Base-by-base conservation (phyloP, 2,797 vertebrate genomes). In the Hoplostethus atlanticus region DNA sequence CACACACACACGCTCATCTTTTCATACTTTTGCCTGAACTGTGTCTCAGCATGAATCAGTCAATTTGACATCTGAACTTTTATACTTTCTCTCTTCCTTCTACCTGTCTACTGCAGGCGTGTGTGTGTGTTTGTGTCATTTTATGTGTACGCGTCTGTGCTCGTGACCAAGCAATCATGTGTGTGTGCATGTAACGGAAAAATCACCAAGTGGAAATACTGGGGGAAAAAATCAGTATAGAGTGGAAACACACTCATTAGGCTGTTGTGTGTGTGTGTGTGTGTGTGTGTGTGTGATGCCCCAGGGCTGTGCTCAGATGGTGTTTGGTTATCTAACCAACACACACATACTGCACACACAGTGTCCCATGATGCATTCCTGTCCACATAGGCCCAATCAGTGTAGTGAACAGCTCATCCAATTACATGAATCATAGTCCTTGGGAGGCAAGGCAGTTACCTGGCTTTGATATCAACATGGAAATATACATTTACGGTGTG, bases 191-290 rank as follows among this genome's bases (percentile, higher is more conserved):
- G 51, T 57, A 28, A 28, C 28, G 77, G 76, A 87, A 79, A 85
- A 74, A 69, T 63, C 42, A 46, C 21, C 58, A 2, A 47, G 62
- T 81, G 86, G 80, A 88, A 84, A 81, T 67, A 65, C 25, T 10
- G 25, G 62, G 59, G 6, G 13, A 51, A 51, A 17, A 71, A 62
- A 52, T 28, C 25, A 12, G 48, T 13, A 59, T 28, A 13, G 48
- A 85, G 79, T 86, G 83, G 88, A 89, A 87, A 88, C 61, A 76
- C 68, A 59, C 78, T 89, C 81, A 89, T 89, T 89, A 91, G 77
- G 51, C 6, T 76, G 76, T 74, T 71, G 77, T 80, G 44, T 54
- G 46, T 61, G 34, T 13, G 47, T 13, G 40, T 51, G 44, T 28
- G 65, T 5, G 54, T 58, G 17, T 40, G 56, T 60, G 42, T 10